These are phyloP conservation scores for Deroplatys truncata DNA, from an alignment of 2,888 invertebrate species.

Conservation along the genomic window DNA sequence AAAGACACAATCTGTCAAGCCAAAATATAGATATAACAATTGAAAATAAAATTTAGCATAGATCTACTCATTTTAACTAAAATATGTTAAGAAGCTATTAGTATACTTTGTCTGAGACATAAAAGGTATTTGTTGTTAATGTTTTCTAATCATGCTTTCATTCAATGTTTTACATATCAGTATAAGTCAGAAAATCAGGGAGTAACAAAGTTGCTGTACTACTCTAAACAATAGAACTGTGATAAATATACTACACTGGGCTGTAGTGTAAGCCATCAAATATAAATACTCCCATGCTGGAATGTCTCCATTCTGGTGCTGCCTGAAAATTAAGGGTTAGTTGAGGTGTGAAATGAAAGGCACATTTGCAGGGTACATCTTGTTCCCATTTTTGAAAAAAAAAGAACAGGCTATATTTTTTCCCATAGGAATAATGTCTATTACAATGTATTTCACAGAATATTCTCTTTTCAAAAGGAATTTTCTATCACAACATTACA, in stretches of 20 bases:
- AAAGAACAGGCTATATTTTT: conserved; percentile 6
- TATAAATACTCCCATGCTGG: not conserved
- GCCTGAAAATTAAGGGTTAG: not conserved
- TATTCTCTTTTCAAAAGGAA: conserved; percentile 9
- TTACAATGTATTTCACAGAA: conserved; percentile 15
- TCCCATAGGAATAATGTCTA: conserved; percentile 9
- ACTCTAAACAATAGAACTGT: too few relatives aligned
- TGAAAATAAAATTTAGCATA: too few relatives aligned
- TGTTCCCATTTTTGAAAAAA: conserved; percentile 7
- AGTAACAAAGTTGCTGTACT: not conserved
- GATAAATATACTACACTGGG: too few relatives aligned
- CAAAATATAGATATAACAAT: not conserved
- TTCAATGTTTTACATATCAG: not conserved
- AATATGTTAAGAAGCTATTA: not conserved
- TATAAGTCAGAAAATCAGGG: too few relatives aligned
- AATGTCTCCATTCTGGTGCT: not conserved
- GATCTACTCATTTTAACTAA: not conserved
- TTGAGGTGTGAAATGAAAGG: not conserved
- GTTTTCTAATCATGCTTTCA: not conserved
- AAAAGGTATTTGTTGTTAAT: not conserved
- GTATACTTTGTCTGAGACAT: too few relatives aligned
- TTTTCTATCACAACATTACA: conserved; percentile 12
- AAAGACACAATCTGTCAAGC: not conserved
- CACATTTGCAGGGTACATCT: not conserved
- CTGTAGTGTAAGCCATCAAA: not conserved